phyloP scores from a whole-genome alignment of 2,888 invertebrate genomes.

The Noctua pronuba region DNA sequence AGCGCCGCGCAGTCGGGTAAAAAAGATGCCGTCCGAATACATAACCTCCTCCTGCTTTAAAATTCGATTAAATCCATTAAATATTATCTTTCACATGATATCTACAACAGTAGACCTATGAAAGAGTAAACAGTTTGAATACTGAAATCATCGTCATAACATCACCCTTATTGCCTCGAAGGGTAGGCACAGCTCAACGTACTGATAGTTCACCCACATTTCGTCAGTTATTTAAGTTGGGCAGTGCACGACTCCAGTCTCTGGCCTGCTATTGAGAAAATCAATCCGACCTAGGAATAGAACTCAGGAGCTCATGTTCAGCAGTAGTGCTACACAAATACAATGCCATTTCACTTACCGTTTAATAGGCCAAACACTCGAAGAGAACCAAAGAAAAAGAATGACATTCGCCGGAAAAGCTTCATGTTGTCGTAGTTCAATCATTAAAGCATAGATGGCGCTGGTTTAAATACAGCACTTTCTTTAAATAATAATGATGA shows the following conservation, averaged over 20 bases:
- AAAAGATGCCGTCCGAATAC: no score
- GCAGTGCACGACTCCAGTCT: background rate
- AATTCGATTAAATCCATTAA: no score
- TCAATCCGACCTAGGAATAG: background rate
- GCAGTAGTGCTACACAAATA: background rate
- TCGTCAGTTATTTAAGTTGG: background rate
- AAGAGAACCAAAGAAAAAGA: no score
- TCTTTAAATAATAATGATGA: background rate
- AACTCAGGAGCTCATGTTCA: background rate
- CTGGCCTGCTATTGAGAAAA: background rate
- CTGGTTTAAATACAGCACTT: background rate
- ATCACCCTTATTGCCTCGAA: background rate
- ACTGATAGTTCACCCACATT: background rate
- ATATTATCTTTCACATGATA: no score
- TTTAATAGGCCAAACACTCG: background rate
- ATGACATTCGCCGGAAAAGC: background rate
- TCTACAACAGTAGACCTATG: background rate
- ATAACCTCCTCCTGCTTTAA: no score
- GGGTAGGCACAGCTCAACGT: background rate
- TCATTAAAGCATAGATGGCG: slow-evolving; percentile 43
- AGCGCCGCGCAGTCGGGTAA: no score
- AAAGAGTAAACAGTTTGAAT: background rate
- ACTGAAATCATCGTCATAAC: background rate
- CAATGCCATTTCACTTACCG: background rate
- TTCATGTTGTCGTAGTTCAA: slow-evolving; percentile 7